Conservation (phyloP, 2,797 vertebrate species). For the Diceros bicornis region DNA sequence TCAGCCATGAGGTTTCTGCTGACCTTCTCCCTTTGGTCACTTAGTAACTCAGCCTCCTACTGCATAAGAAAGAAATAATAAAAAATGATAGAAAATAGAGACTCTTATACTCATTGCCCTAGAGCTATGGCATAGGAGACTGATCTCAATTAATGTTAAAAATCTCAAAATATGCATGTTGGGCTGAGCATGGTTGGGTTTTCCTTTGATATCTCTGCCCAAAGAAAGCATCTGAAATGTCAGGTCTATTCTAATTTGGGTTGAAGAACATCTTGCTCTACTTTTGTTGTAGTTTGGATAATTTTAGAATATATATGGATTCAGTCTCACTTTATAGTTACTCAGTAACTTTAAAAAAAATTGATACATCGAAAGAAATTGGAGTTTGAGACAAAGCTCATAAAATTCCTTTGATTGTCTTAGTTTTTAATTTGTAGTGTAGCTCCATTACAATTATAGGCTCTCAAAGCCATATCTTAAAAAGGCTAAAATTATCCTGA, state of each 20-base stretch:
- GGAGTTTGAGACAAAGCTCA: conserved; percentile 56
- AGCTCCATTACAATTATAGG: conserved; percentile 38
- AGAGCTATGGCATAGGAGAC: neutral
- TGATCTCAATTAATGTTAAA: conserved; percentile 67
- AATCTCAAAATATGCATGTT: conserved; percentile 31
- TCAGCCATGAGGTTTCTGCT: conserved; percentile 36
- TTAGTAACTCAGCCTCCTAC: conserved; percentile 48
- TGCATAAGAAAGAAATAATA: conserved; percentile 56
- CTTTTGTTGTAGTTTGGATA: conserved; percentile 65
- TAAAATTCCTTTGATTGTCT: conserved; percentile 50
- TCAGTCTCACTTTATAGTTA: conserved; percentile 62
- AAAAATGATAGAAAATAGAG: conserved; percentile 8
- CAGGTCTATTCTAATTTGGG: conserved; percentile 66
- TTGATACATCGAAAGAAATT: conserved; percentile 56
- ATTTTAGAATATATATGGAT: conserved; percentile 74
- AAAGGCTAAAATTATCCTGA: conserved; percentile 58
- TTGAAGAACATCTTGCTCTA: conserved; percentile 75
- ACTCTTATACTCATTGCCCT: neutral
- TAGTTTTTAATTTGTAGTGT: conserved; percentile 42
- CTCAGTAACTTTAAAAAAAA: conserved; percentile 50
- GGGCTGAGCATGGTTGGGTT: neutral
- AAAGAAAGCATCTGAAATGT: conserved; percentile 60
- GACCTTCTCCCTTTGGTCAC: conserved; percentile 59
- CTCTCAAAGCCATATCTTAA: conserved; percentile 63
- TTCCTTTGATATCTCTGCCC: conserved; percentile 67